A percentile compares a stretch with the other conserved stretches of the same genome.
Conservation (phyloP, 2,113 vertebrate genomes). For the Motacilla tschutschensis region DNA sequence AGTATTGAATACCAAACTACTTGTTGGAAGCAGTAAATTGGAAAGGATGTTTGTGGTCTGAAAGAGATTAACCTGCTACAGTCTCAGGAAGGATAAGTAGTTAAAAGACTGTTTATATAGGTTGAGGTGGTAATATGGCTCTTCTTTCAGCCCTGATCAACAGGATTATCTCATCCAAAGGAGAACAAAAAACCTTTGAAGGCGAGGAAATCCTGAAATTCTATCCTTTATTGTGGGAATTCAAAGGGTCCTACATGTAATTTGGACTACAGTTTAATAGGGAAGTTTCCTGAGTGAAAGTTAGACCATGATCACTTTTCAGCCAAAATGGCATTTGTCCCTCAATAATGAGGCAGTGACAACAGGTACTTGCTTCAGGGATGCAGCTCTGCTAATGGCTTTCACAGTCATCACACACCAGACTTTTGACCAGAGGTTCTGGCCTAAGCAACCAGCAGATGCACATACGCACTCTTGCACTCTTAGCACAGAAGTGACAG, state of each 20-base stretch:
- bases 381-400: slow-evolving; percentile 1
- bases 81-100: neutral
- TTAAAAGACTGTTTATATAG: neutral
- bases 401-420: slow-evolving; percentile 19
- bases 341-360: neutral
- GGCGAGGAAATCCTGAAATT: neutral
- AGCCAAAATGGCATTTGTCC: neutral
- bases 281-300: neutral
- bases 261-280: neutral
- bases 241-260: neutral
- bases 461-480: neutral
- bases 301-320: neutral
- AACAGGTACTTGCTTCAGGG: neutral
- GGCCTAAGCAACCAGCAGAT: slow-evolving; percentile 21
- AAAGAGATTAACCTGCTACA: neutral
- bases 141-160: neutral
- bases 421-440: slow-evolving; percentile 18
- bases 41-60: neutral
- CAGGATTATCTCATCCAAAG: neutral
- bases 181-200: neutral
- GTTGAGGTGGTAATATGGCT: neutral
- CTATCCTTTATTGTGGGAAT: neutral
- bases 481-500: slow-evolving; percentile 40
- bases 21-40: neutral
- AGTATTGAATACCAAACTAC: neutral